Conservation (phyloP, 1,140 invertebrate species). For the Theocolax elegans region DNA sequence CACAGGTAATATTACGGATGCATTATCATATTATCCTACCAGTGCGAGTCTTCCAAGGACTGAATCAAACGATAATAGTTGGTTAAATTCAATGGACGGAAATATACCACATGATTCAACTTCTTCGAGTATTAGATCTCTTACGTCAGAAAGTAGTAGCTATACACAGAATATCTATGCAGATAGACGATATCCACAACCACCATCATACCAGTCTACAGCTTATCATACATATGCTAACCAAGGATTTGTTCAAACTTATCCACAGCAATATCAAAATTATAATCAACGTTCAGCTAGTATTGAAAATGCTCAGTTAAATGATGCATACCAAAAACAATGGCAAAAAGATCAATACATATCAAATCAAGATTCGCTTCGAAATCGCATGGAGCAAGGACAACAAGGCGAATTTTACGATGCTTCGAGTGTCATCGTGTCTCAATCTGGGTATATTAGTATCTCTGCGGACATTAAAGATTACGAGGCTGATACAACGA, state of each 20-base stretch:
- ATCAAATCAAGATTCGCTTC: not conserved
- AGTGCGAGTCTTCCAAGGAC: conserved; percentile 71
- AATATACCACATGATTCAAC: conserved; percentile 47
- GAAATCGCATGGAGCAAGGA: conserved; percentile 59
- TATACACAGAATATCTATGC: not conserved
- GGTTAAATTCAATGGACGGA: conserved; percentile 71
- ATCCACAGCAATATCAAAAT: conserved; percentile 61
- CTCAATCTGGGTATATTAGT: conserved; percentile 84
- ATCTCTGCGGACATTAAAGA: conserved; percentile 77
- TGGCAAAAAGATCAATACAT: conserved; percentile 8
- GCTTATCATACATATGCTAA: conserved; percentile 59
- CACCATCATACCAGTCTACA: conserved; percentile 59
- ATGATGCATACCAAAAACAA: not conserved
- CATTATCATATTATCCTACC: conserved; percentile 80
- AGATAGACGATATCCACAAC: conserved; percentile 64
- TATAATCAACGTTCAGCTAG: conserved; percentile 54
- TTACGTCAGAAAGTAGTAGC: not conserved
- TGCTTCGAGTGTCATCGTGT: conserved; percentile 76
- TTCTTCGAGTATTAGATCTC: not conserved
- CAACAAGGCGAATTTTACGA: conserved; percentile 62
- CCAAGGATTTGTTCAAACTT: conserved; percentile 59
- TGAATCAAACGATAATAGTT: conserved; percentile 70
- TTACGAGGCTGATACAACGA: conserved; percentile 66
- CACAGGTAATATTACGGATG: conserved; percentile 79
- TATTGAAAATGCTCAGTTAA: conserved; percentile 46